Percentiles rank a stretch among this genome's conserved stretches.
Conservation (phyloP, 2,113 vertebrate species). For the Paradoxurus hermaphroditus region DNA sequence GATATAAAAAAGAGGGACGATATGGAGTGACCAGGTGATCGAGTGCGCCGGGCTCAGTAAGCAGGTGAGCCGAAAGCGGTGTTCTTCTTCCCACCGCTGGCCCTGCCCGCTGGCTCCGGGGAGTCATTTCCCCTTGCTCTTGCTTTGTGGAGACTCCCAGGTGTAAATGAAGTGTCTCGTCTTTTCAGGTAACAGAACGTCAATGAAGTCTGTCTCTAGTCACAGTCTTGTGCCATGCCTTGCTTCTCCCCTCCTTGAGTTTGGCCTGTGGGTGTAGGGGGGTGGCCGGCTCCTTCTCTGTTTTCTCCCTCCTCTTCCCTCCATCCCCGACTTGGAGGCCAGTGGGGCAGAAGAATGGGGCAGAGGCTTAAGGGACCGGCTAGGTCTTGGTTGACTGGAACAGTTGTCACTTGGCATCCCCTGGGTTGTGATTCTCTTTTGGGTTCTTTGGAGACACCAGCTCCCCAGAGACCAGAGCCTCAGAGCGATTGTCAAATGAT, state of each 20-base stretch:
- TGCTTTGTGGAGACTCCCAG: not conserved
- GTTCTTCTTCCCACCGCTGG: rapidly evolving
- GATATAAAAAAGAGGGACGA: not conserved
- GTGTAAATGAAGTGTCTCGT: not conserved
- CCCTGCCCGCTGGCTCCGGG: not conserved
- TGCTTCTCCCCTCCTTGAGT: not conserved
- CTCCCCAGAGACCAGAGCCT: not conserved
- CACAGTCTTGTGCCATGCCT: not conserved
- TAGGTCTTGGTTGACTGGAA: not conserved
- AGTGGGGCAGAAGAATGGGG: not conserved
- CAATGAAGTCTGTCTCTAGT: not conserved
- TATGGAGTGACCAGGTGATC: not conserved
- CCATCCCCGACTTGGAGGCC: rapidly evolving
- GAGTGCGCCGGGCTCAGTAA: not conserved
- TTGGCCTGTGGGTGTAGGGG: not conserved
- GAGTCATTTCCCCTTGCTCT: not conserved
- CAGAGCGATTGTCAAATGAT: not conserved
- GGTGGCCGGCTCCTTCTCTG: not conserved
- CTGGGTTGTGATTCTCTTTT: not conserved
- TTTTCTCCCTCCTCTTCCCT: not conserved
- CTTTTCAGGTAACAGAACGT: not conserved
- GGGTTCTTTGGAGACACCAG: not conserved
- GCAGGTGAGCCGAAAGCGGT: not conserved
- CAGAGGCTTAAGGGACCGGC: not conserved
- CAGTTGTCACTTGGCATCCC: no score